These are phyloP conservation scores for Villa cingulata DNA, from an alignment of 2,888 invertebrate species.

Conservation along the genomic window DNA sequence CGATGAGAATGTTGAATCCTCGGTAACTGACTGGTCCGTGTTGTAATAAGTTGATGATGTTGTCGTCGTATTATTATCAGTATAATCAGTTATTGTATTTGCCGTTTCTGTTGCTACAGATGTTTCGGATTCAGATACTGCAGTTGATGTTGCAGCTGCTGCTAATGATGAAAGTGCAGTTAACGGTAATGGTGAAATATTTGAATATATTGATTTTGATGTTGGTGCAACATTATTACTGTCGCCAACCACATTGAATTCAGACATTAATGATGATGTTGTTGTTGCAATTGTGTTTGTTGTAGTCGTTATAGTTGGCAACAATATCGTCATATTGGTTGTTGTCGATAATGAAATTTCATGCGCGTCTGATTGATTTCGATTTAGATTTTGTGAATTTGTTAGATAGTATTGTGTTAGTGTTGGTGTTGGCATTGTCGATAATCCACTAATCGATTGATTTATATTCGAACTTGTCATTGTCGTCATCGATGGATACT, in stretches of 20 bases:
- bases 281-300: constrained; percentile 1
- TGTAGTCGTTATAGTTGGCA: background rate
- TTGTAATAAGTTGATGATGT: too few relatives aligned
- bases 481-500: background rate
- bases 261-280: background rate
- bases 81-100: background rate
- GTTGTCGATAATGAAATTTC: background rate
- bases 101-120: constrained; percentile 1
- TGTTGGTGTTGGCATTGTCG: background rate
- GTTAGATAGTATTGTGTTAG: background rate
- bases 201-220: constrained; percentile 9
- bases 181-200: constrained; percentile 9
- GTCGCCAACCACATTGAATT: too few relatives aligned
- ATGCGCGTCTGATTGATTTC: background rate
- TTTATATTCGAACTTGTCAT: background rate
- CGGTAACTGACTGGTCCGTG: too few relatives aligned
- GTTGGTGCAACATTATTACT: background rate
- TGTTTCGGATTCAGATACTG: background rate
- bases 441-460: background rate
- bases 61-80: too few relatives aligned
- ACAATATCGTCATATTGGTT: background rate
- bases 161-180: constrained; percentile 6
- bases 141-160: constrained; percentile 1
- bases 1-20: too few relatives aligned
- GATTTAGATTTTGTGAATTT: background rate